Conservation (phyloP, 1,140 invertebrate species). For the Drosophila albomicans region DNA sequence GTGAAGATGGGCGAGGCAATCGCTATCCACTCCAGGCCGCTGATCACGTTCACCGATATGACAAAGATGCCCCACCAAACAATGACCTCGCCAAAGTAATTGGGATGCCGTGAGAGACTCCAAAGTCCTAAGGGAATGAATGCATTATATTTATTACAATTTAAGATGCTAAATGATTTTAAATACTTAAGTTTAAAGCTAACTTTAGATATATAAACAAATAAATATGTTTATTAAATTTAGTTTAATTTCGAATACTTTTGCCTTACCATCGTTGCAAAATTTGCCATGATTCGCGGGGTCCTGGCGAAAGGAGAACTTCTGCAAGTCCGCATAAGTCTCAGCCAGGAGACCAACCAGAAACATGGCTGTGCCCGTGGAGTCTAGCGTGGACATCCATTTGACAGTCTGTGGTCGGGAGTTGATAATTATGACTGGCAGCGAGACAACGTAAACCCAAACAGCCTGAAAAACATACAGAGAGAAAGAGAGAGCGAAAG, state of each 20-base stretch:
- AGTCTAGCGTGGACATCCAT: conserved; percentile 93
- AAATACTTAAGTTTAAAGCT: too few relatives aligned
- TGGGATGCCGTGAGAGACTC: conserved; percentile 95
- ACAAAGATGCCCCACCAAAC: conserved; percentile 98
- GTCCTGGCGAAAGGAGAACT: conserved; percentile 95
- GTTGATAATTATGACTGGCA: conserved; percentile 96
- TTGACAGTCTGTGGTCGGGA: conserved; percentile 91
- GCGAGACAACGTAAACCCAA: conserved; percentile 96
- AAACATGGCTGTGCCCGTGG: conserved; percentile 93
- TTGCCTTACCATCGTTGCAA: conserved; percentile 92
- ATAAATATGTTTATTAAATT: background rate
- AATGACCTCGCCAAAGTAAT: conserved; percentile 97
- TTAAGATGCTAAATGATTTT: background rate
- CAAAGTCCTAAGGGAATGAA: conserved; percentile 89
- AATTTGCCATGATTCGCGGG: conserved; percentile 94
- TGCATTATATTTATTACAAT: too few relatives aligned
- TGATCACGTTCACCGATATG: conserved; percentile 94
- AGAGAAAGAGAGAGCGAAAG: background rate
- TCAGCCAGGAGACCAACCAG: conserved; percentile 93
- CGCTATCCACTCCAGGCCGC: conserved; percentile 92
- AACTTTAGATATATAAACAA: too few relatives aligned
- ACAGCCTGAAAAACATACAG: conserved; percentile 88
- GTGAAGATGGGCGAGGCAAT: conserved; percentile 95
- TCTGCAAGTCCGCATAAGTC: conserved; percentile 95
- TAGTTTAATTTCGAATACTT: background rate